Evolutionary conservation across 2,797 vertebrate genomes (phyloP), one percentile per base, ranked within the genome.

Genomic region (Ceryle rudis): DNA sequence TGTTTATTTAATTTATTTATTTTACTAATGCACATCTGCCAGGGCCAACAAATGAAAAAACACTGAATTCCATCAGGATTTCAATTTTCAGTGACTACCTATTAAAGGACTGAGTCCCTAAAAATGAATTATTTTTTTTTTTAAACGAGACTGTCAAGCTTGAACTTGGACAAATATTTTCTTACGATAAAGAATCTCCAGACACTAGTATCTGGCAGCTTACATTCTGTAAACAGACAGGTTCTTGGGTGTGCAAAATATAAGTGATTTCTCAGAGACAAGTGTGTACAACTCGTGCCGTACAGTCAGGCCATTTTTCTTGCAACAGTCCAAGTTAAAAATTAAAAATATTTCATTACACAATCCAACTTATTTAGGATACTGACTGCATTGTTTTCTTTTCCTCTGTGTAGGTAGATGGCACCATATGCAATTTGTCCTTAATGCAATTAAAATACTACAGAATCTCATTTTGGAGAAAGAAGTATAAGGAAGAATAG

Each of bases 1-100:
- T 94, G 78, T 90, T 97, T 97, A 94, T 97, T 97, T 93, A 87
- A 87, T 96, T 97, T 93, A 95, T 94, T 97, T 96, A 81, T 79
- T 94, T 96, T 62, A 95, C 83, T 97, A 95, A 95, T 88, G 67
- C 58, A 94, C 89, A 95, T 85, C 74, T 96, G 89, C 52, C 42
- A 84, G 16, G 31, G 49, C 47, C 47, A 90, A 78, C 73, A 91
- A 86, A 84, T 58, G 55, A 82, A 95, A 91, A 91, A 75, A 11
- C 10, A 23, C 0, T 54, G 21, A 91, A 72, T 91, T 94, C 46
- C 18, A 65, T 80, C 67, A 91, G 82, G 85, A 73, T 15, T 86
- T 44, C 13, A 21, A 55, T 90, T 93, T 93, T 58, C 58, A 83
- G 49, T 74, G 75, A 78, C 65, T 86, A 42, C 17, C 35, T 22